Percentiles rank a stretch among this genome's conserved stretches.
phyloP scores from a whole-genome alignment of 1,140 invertebrate genomes.

The Acromyrmex echinatior region DNA sequence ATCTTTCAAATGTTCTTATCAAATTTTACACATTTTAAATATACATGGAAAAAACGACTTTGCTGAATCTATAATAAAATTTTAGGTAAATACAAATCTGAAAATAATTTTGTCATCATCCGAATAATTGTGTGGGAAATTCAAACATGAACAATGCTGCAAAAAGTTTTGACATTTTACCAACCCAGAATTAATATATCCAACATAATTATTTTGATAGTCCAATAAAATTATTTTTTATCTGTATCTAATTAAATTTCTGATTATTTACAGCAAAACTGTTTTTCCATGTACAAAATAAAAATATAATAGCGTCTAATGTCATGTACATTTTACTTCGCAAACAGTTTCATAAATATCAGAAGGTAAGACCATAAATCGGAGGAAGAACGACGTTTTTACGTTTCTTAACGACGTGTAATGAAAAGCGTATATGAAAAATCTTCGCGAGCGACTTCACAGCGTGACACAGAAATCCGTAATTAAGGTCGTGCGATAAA shows the following conservation, averaged over 20 bases:
- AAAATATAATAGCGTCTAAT: not conserved
- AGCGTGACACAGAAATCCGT: constrained; percentile 52
- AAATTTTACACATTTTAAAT: not conserved
- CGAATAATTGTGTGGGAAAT: too few species aligned
- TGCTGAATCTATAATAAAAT: too few species aligned
- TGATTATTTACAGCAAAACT: too few species aligned
- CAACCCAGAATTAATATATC: too few species aligned
- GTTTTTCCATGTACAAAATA: not conserved
- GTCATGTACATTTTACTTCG: not conserved
- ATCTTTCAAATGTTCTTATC: not conserved
- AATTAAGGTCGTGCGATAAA: constrained; percentile 61
- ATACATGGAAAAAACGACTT: too few species aligned
- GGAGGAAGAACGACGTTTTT: constrained; percentile 1
- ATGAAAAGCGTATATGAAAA: constrained; percentile 59
- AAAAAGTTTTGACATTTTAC: too few species aligned
- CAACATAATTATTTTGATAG: too few species aligned
- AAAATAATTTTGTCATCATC: too few species aligned
- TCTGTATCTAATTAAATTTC: too few species aligned
- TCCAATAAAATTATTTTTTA: too few species aligned
- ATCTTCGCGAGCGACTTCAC: constrained; percentile 11
- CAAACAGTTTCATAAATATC: constrained; percentile 2
- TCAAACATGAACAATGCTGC: too few species aligned
- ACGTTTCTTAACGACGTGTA: constrained; percentile 29
- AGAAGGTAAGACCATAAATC: not conserved
- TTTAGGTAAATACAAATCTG: too few species aligned